Conservation (phyloP, 2,113 vertebrate genomes). For the Amia ocellicauda region DNA sequence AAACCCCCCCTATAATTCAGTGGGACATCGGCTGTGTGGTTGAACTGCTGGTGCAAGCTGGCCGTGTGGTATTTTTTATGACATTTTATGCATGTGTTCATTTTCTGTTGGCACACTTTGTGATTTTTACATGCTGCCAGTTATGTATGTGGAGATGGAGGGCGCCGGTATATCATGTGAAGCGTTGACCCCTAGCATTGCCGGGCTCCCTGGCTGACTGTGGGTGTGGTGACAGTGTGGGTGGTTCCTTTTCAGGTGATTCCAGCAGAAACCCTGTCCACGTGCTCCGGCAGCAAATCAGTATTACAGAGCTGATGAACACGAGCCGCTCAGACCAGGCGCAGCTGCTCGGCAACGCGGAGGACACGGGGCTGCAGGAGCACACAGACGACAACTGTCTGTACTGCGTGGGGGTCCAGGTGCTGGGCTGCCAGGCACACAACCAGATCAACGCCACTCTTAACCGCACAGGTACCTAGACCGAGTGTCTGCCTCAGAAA, state of each 20-base stretch:
- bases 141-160: too few species aligned
- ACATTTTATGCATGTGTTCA: too few species aligned
- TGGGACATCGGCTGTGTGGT: too few species aligned
- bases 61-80: too few species aligned
- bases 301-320: conserved; percentile 94
- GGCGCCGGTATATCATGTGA: too few species aligned
- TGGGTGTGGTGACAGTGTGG: neutral
- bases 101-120: too few species aligned
- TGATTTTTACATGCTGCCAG: too few species aligned
- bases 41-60: too few species aligned
- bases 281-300: conserved; percentile 88
- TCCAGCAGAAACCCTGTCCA: conserved; percentile 72
- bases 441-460: conserved; percentile 75
- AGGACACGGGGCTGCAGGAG: conserved; percentile 92
- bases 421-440: conserved; percentile 80
- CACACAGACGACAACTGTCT: conserved; percentile 95
- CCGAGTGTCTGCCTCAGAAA: too few species aligned
- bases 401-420: conserved; percentile 85
- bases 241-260: conserved; percentile 54
- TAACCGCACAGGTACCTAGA: conserved; percentile 82
- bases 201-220: too few species aligned
- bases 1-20: too few species aligned
- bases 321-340: conserved; percentile 78
- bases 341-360: conserved; percentile 75
- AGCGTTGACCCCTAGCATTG: too few species aligned